Conservation (phyloP, 2,113 vertebrate genomes). For the Rhea americana region DNA sequence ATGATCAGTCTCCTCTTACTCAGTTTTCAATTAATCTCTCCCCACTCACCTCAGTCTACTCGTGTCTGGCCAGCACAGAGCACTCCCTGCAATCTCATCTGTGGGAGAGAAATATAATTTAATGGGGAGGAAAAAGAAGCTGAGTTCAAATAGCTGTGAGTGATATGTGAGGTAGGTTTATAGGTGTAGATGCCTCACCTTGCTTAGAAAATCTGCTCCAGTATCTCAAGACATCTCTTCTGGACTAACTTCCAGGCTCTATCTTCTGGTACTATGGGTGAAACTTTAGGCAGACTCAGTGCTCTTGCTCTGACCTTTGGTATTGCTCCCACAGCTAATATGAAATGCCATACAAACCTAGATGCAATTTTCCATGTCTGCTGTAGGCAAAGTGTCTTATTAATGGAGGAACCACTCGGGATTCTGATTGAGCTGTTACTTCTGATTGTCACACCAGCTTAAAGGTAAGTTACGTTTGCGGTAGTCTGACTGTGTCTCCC, state of each 20-base stretch:
- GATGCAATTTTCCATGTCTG: slow-evolving; percentile 27
- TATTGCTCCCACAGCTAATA: not conserved
- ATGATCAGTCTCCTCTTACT: slow-evolving; percentile 22
- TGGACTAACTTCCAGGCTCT: not conserved
- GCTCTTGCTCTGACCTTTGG: slow-evolving; percentile 49
- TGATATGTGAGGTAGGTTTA: slow-evolving; percentile 11
- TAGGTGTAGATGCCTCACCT: not conserved
- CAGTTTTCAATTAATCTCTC: slow-evolving; percentile 46
- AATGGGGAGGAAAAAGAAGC: not conserved
- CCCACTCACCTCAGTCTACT: slow-evolving; percentile 43
- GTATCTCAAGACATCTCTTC: not conserved
- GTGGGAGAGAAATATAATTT: slow-evolving; percentile 36
- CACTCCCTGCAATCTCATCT: not conserved
- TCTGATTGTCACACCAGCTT: slow-evolving; percentile 45
- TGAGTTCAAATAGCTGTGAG: not conserved
- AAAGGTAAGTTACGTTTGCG: slow-evolving; percentile 19
- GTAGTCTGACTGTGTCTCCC: not conserved
- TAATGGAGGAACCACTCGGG: slow-evolving; percentile 28
- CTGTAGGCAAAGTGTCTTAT: slow-evolving; percentile 35
- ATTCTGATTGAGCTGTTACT: slow-evolving; percentile 39
- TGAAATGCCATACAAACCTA: slow-evolving; percentile 6
- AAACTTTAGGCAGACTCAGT: not conserved
- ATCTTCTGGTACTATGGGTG: not conserved
- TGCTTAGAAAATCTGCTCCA: not conserved
- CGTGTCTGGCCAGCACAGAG: not conserved